phyloP scores from a whole-genome alignment of 2,888 invertebrate species.

The Tigriopus californicus region DNA sequence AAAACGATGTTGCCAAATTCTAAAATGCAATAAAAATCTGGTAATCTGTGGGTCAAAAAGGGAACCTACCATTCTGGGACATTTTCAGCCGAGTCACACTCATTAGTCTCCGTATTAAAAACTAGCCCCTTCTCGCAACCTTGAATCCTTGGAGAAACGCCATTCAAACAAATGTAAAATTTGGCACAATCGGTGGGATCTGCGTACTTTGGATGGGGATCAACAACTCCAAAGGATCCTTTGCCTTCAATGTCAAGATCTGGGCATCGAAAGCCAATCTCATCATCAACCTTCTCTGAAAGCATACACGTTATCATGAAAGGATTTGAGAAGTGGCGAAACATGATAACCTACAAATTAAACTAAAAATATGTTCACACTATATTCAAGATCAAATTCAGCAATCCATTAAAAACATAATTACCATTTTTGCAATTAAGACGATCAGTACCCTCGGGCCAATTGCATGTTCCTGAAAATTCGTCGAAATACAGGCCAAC shows the following conservation, averaged over 20 bases:
- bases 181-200: constrained; percentile 74
- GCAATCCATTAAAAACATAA: not conserved
- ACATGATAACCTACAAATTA: too few species aligned
- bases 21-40: too few species aligned
- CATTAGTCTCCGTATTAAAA: constrained; percentile 66
- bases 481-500: constrained; percentile 75
- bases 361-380: too few species aligned
- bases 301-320: too few species aligned
- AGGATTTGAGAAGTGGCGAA: too few species aligned
- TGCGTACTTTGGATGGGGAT: constrained; percentile 65
- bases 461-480: constrained; percentile 69
- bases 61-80: constrained; percentile 25
- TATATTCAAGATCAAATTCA: too few species aligned
- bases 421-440: constrained; percentile 40
- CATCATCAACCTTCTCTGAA: not conserved
- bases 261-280: constrained; percentile 67
- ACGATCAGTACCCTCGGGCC: constrained; percentile 62
- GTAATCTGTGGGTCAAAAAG: too few species aligned
- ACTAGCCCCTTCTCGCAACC: constrained; percentile 71
- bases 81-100: constrained; percentile 74
- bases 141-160: constrained; percentile 64
- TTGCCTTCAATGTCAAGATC: constrained; percentile 25
- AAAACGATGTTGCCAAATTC: too few species aligned
- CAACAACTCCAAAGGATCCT: constrained; percentile 41
- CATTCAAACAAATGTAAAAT: constrained; percentile 75